These are phyloP conservation scores for Otis tarda DNA, from an alignment of 2,113 vertebrate genomes.

Conservation along the genomic window DNA sequence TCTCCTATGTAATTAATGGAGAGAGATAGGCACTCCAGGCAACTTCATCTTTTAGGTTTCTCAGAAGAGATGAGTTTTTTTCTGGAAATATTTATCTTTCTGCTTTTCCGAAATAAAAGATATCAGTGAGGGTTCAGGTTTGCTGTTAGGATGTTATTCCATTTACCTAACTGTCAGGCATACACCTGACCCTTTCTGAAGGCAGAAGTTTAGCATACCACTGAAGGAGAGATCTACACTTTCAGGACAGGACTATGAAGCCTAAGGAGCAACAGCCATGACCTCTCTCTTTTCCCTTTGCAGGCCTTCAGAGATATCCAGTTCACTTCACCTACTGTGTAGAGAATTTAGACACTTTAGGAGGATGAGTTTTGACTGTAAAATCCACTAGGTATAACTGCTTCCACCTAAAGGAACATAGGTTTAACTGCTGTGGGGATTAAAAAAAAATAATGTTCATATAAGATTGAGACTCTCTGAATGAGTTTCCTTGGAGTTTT, in stretches of 20 bases:
- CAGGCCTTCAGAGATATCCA: background rate
- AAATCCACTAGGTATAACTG: background rate
- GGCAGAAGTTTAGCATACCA: background rate
- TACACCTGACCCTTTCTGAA: background rate
- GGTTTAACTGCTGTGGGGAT: background rate
- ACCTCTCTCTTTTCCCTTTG: background rate
- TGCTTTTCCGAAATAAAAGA: background rate
- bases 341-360: background rate
- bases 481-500: background rate
- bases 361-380: background rate
- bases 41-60: background rate
- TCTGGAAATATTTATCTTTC: slow-evolving; percentile 3
- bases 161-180: background rate
- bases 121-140: background rate
- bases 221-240: background rate
- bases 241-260: background rate
- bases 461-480: background rate
- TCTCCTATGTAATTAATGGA: background rate
- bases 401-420: background rate
- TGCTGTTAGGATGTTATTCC: background rate
- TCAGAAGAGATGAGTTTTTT: background rate
- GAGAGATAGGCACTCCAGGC: background rate
- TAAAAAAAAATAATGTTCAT: background rate
- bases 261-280: background rate
- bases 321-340: background rate